These are phyloP conservation scores for Thyatira batis DNA, from an alignment of 2,888 invertebrate species.

Conservation along the genomic window DNA sequence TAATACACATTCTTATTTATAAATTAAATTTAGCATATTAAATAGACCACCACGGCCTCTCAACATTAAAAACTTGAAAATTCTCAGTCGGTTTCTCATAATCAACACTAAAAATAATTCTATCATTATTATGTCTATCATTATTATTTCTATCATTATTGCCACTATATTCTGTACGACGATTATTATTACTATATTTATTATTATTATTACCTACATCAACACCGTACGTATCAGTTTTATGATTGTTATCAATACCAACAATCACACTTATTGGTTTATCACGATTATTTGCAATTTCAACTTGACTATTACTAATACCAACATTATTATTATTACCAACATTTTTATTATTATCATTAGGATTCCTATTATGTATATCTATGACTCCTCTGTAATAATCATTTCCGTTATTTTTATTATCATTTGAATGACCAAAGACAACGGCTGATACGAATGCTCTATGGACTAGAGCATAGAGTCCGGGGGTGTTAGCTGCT, in stretches of 20 bases:
- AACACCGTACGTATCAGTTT: background rate
- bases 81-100: background rate
- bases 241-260: background rate
- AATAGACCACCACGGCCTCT: background rate
- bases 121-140: no score
- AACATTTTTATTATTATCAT: background rate
- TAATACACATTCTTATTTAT: background rate
- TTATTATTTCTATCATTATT: no score
- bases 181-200: background rate
- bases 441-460: conserved; percentile 42
- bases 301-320: background rate
- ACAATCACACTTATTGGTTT: background rate
- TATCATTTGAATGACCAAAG: conserved; percentile 19
- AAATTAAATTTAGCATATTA: background rate
- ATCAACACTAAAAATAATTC: background rate
- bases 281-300: background rate
- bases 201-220: background rate
- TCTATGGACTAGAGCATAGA: conserved; percentile 56
- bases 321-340: conserved; percentile 1
- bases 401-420: conserved; percentile 5
- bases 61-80: background rate
- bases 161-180: background rate
- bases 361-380: background rate
- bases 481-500: conserved; percentile 63
- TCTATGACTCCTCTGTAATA: no score